Percentiles rank a stretch among this genome's conserved stretches.
Evolutionary conservation across 2,797 vertebrate species (phyloP).

Genomic region (Halcyon badia): DNA sequence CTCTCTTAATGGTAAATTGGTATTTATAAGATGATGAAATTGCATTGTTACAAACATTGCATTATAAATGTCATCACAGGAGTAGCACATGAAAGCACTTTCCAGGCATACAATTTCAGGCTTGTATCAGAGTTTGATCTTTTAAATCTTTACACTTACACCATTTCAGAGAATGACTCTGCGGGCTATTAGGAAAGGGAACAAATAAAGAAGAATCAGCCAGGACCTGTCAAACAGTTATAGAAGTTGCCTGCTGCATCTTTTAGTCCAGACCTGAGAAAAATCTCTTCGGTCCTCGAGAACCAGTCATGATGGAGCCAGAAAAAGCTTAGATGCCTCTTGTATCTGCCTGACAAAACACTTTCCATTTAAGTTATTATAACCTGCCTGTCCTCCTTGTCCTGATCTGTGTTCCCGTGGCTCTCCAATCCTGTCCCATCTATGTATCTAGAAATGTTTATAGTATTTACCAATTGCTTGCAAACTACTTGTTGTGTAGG

Average conservation of each 20-base stretch:
- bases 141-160: conserved; percentile 40
- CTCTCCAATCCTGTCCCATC: not conserved
- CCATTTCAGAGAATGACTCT: conserved; percentile 48
- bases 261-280: not conserved
- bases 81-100: conserved; percentile 65
- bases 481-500: not conserved
- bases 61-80: conserved; percentile 60
- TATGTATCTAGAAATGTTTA: not conserved
- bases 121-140: conserved; percentile 35
- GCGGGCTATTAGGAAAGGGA: not conserved
- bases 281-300: not conserved
- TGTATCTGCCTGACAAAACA: not conserved
- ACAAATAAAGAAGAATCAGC: not conserved
- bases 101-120: conserved; percentile 53
- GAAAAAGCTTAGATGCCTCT: not conserved
- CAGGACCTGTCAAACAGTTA: not conserved
- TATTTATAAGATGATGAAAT: conserved; percentile 80
- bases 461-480: not conserved
- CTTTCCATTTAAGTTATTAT: not conserved
- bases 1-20: conserved; percentile 73
- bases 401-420: not conserved
- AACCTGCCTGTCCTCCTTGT: not conserved
- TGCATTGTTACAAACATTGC: conserved; percentile 65
- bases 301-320: not conserved
- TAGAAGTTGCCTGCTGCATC: not conserved